These are phyloP conservation scores for Acleris sparsana DNA, from an alignment of 2,888 invertebrate species.

Conservation along the genomic window DNA sequence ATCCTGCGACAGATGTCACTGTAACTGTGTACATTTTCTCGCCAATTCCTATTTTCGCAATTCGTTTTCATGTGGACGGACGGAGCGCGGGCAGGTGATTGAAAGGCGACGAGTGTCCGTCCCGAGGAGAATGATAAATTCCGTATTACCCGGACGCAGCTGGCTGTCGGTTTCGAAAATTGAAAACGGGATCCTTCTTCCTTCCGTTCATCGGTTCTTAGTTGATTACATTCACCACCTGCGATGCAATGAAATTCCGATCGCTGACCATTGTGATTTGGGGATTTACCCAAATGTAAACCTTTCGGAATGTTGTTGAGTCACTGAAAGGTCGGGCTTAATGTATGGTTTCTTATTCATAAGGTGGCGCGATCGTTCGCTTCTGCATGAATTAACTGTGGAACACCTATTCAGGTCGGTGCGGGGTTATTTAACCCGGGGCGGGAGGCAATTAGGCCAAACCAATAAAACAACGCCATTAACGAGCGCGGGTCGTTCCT, in stretches of 20 bases:
- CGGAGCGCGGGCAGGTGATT: conserved; percentile 58
- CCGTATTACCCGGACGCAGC: conserved; percentile 61
- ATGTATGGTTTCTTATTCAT: conserved; percentile 28
- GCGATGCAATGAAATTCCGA: conserved; percentile 45
- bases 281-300: conserved; percentile 34
- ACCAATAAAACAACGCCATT: conserved; percentile 71
- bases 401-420: conserved; percentile 62
- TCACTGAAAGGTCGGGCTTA: conserved; percentile 32
- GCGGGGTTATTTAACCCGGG: conserved; percentile 66
- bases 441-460: conserved; percentile 74
- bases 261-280: conserved; percentile 37
- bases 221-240: conserved; percentile 50
- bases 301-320: conserved; percentile 37
- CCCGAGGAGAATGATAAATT: conserved; percentile 64
- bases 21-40: conserved; percentile 49
- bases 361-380: conserved; percentile 30
- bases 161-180: conserved; percentile 69
- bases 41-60: conserved; percentile 51
- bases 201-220: conserved; percentile 45
- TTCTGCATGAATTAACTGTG: conserved; percentile 48
- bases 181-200: conserved; percentile 58
- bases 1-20: conserved; percentile 48
- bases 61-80: conserved; percentile 26
- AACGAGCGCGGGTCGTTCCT: conserved; percentile 61
- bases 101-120: conserved; percentile 64